These are phyloP conservation scores for Drosophila littoralis DNA, from an alignment of 1,140 invertebrate genomes.

Conservation along the genomic window DNA sequence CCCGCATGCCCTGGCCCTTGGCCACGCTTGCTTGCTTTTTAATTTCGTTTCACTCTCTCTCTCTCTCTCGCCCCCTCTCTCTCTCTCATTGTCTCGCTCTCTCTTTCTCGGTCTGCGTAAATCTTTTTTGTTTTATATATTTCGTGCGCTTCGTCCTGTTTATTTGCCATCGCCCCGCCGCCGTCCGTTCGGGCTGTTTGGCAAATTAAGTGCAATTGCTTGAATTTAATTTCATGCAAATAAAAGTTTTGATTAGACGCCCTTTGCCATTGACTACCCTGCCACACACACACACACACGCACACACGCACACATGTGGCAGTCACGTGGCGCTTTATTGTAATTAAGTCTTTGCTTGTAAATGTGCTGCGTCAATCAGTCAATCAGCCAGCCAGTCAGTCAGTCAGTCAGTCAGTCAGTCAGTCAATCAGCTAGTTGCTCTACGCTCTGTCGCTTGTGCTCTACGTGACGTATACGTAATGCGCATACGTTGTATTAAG, in stretches of 20 bases:
- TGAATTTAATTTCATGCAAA: slow-evolving; percentile 83
- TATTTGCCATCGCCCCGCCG: slow-evolving; percentile 66
- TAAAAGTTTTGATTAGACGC: slow-evolving; percentile 82
- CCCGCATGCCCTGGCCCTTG: slow-evolving; percentile 18
- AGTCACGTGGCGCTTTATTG: slow-evolving; percentile 55
- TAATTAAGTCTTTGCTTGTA: slow-evolving; percentile 74
- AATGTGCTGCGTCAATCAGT: slow-evolving; percentile 41
- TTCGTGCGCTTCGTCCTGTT: slow-evolving; percentile 59
- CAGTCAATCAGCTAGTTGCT: slow-evolving; percentile 10
- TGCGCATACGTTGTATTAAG: slow-evolving; percentile 54
- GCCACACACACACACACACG: not conserved
- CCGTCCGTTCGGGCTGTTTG: slow-evolving; percentile 62
- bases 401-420: slow-evolving; percentile 4
- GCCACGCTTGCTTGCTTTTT: slow-evolving; percentile 73
- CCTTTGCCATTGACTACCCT: not conserved
- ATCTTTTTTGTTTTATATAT: slow-evolving; percentile 56
- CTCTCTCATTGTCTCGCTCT: slow-evolving; percentile 29
- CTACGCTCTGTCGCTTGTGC: slow-evolving; percentile 3
- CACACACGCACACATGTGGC: slow-evolving; percentile 54
- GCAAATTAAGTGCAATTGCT: slow-evolving; percentile 83
- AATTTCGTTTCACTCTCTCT: slow-evolving; percentile 57
- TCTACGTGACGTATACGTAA: slow-evolving; percentile 58
- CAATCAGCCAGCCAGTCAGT: slow-evolving; percentile 7
- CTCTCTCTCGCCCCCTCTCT: not conserved
- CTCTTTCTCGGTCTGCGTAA: slow-evolving; percentile 12